A percentile compares a stretch with the other conserved stretches of the same genome.
Conservation (phyloP, 2,888 invertebrate genomes). For the Lamellibrachia columna region DNA sequence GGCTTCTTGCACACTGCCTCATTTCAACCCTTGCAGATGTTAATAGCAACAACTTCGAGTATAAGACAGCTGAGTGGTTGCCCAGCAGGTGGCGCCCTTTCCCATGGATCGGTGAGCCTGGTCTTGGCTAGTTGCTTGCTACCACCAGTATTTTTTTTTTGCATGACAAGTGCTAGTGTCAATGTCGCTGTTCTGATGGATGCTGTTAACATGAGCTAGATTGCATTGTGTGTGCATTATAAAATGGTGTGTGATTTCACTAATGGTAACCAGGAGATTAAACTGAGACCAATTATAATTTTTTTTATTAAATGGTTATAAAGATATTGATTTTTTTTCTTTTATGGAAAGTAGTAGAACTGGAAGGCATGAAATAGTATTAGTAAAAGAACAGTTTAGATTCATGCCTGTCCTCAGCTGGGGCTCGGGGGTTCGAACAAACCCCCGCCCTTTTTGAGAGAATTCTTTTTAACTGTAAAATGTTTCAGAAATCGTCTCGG, state of each 20-base stretch:
- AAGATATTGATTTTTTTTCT: neutral
- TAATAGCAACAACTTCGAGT: slow-evolving; percentile 25
- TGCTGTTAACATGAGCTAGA: neutral
- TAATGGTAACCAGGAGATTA: neutral
- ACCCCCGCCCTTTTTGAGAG: too few relatives aligned
- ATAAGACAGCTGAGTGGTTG: slow-evolving; percentile 30
- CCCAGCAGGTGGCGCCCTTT: slow-evolving; percentile 28
- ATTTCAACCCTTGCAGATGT: slow-evolving; percentile 32
- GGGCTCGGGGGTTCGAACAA: too few relatives aligned
- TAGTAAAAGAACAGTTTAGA: too few relatives aligned
- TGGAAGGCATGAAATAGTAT: neutral
- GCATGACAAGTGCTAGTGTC: neutral
- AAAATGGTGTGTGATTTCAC: neutral
- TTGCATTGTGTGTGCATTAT: neutral
- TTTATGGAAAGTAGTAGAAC: neutral
- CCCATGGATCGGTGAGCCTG: slow-evolving; percentile 38
- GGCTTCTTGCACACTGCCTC: slow-evolving; percentile 18
- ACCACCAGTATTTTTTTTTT: slow-evolving; percentile 8
- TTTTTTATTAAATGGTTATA: neutral
- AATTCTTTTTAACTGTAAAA: too few relatives aligned
- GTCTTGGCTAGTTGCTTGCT: neutral
- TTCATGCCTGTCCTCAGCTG: too few relatives aligned
- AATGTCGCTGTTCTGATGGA: neutral
- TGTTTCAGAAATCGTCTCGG: too few relatives aligned
- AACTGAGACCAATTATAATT: neutral